These are phyloP conservation scores for Rhagoletis pomonella DNA, from an alignment of 1,140 invertebrate species.

Conservation along the genomic window DNA sequence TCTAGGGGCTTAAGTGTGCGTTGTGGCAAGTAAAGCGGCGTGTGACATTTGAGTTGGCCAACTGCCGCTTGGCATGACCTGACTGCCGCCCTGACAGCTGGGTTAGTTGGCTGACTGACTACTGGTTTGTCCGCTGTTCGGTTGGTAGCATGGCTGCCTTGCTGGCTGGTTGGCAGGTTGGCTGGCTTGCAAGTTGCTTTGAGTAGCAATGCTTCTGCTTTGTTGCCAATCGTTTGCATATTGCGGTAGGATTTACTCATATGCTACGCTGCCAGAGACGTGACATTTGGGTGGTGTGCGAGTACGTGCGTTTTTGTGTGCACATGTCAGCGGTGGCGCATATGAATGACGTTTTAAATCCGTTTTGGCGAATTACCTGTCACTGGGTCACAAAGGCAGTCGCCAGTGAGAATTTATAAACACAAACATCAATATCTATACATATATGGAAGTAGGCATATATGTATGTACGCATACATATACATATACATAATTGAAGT, in stretches of 20 bases:
- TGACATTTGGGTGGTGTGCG: not conserved
- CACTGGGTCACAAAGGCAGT: conserved; percentile 51
- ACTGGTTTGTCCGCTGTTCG: not conserved
- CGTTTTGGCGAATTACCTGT: conserved; percentile 53
- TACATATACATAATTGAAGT: not conserved
- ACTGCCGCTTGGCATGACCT: conserved; percentile 44
- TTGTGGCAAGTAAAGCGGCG: conserved; percentile 27
- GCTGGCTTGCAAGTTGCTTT: conserved; percentile 16
- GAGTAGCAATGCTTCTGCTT: conserved; percentile 5
- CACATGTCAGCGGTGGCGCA: not conserved
- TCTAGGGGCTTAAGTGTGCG: conserved; percentile 35
- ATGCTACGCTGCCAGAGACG: not conserved
- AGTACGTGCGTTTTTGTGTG: not conserved
- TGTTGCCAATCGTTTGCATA: conserved; percentile 47
- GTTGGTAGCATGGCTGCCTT: not conserved
- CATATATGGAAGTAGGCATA: not conserved
- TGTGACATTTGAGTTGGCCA: conserved; percentile 50
- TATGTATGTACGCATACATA: not conserved
- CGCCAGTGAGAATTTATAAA: not conserved
- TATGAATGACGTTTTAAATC: conserved; percentile 53
- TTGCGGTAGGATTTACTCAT: conserved; percentile 45
- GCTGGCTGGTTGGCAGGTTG: not conserved
- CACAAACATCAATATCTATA: not conserved
- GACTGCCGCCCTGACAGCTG: conserved; percentile 35
- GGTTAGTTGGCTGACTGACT: conserved; percentile 28